These are phyloP conservation scores for Planiliza haematocheilus DNA, from an alignment of 2,113 vertebrate genomes.

Conservation along the genomic window DNA sequence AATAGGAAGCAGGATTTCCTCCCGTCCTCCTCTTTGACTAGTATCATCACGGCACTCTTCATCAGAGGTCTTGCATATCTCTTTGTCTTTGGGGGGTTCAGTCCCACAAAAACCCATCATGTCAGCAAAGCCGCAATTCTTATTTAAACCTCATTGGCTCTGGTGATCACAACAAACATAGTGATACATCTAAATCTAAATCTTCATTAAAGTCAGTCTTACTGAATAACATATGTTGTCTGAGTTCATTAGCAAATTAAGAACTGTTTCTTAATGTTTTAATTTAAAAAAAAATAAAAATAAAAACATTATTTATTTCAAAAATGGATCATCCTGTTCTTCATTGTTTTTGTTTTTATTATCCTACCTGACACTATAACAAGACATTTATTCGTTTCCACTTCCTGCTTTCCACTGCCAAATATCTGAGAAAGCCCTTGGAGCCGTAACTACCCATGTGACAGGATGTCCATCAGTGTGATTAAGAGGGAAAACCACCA, in stretches of 20 bases:
- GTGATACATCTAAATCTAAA: background rate
- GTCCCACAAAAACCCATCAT: slow-evolving; percentile 25
- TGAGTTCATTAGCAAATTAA: background rate
- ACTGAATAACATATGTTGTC: slow-evolving; percentile 1
- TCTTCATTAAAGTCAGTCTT: background rate
- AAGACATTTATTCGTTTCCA: slow-evolving; percentile 2
- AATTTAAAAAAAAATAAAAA: too few relatives aligned
- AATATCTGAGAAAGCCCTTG: slow-evolving; percentile 29
- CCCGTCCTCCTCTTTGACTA: slow-evolving; percentile 48
- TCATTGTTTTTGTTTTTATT: too few relatives aligned
- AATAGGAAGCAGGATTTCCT: slow-evolving; percentile 81
- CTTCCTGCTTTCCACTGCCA: slow-evolving; percentile 33
- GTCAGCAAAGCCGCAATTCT: slow-evolving; percentile 52
- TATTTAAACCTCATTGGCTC: slow-evolving; percentile 18
- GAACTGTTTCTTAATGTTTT: too few relatives aligned
- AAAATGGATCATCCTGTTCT: too few relatives aligned
- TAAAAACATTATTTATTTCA: too few relatives aligned
- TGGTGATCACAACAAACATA: background rate
- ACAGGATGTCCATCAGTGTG: slow-evolving; percentile 70
- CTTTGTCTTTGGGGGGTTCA: too few relatives aligned
- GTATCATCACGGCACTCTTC: slow-evolving; percentile 42
- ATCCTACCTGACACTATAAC: background rate
- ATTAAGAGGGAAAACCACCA: slow-evolving; percentile 55
- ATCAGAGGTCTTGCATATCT: slow-evolving; percentile 7
- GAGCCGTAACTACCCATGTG: slow-evolving; percentile 66